A percentile compares a stretch with the other conserved stretches of the same genome.
Conservation (phyloP, 1,140 invertebrate genomes). For the Brachionus manjavacas region DNA sequence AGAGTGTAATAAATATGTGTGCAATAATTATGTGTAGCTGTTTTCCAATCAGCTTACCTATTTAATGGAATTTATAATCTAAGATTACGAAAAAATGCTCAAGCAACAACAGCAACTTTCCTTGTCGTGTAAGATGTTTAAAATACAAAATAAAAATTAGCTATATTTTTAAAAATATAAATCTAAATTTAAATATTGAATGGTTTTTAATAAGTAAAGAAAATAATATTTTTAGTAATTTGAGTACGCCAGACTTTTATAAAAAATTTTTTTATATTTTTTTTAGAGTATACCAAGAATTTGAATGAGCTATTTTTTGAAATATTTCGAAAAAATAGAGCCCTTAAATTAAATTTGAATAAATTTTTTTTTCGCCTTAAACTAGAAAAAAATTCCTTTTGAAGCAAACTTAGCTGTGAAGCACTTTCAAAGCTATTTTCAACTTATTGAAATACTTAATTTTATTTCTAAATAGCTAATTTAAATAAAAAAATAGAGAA, state of each 20-base stretch:
- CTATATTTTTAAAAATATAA: too few relatives aligned
- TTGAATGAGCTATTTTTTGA: neutral
- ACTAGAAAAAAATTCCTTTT: neutral
- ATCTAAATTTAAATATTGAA: too few relatives aligned
- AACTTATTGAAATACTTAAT: neutral
- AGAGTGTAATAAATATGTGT: too few relatives aligned
- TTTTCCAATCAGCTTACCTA: too few relatives aligned
- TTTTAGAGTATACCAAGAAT: neutral
- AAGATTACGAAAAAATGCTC: too few relatives aligned
- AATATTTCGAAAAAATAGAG: neutral
- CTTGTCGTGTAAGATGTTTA: too few relatives aligned
- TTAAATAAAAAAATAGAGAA: neutral
- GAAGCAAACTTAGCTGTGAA: neutral
- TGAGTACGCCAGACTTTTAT: neutral
- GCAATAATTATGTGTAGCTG: too few relatives aligned
- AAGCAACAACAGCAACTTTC: too few relatives aligned
- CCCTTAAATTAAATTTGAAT: neutral
- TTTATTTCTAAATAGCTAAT: neutral
- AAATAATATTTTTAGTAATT: neutral
- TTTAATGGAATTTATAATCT: too few relatives aligned
- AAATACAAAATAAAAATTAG: too few relatives aligned
- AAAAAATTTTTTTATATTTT: neutral
- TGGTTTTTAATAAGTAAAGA: too few relatives aligned
- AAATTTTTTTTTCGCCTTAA: neutral
- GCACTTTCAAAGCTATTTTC: neutral